Evolutionary conservation across 1,140 invertebrate species (phyloP), one percentile per base, ranked within the genome.

Genomic region (Bombus pascuorum): DNA sequence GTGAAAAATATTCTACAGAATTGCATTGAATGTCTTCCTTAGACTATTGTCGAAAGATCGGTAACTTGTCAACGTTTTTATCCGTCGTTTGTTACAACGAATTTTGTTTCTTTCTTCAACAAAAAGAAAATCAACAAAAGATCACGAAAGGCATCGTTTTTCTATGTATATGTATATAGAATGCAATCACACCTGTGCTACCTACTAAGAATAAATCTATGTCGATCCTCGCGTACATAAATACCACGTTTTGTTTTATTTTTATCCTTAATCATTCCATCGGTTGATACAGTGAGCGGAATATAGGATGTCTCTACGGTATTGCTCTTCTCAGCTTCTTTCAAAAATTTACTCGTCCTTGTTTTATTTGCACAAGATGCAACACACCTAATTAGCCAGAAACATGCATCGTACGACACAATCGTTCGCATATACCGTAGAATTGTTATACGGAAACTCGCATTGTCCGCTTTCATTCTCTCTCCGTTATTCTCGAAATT

Each of bases 1-100:
- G 68, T 34, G 76, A 62, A 80, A 72, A 37, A 73, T 62, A 73
- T 62, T 85, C 77, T 22, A 37, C 68, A 59, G 39, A 80, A 18
- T 37, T 70, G 42, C 32, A 44, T 34, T 42, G 42, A 42, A 65
- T 47, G 28, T 62, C 32, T 39, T 59, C 34, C 25, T 59, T 59
- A n/a, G 22, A 80, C 76, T 84, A 62, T 79, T 44, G 28, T 71
- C 47, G 75, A 79, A 84, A 79, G 65, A 59, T 72, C 47, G 81
- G 13, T 83, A 78, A 78, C 32, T 65, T 70, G 42, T 44, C 66
- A 39, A 44, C 66, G n/a, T 59, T 71, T 59, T 65, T 42, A 47
- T 22, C 44, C 42, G 39, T 73, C 42, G 42, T 44, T 44, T 42
- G 34, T 53, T 42, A 59, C 4, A 42, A 70, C 42, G 18, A 42